Conservation (phyloP, 2,113 vertebrate genomes). For the Dicerorhinus sumatrensis region DNA sequence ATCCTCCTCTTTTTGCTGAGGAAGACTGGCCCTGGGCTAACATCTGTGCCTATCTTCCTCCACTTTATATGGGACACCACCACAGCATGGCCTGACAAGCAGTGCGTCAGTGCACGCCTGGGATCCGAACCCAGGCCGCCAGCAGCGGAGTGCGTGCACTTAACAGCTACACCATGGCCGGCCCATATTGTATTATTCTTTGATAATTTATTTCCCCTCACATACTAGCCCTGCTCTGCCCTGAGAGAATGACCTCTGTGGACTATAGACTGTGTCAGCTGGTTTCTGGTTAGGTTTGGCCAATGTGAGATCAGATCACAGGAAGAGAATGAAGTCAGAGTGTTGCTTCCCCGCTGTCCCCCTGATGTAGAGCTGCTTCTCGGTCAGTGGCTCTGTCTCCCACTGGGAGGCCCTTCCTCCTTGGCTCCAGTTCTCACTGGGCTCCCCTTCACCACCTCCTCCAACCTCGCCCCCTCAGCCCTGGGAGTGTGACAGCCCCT, state of each 20-base stretch:
- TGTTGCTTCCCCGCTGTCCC: neutral
- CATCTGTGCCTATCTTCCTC: too few species aligned
- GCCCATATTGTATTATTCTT: conserved; percentile 37
- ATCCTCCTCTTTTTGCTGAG: too few species aligned
- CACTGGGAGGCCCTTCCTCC: neutral
- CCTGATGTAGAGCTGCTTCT: neutral
- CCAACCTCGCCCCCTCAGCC: neutral
- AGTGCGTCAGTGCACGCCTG: too few species aligned
- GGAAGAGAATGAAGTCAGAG: neutral
- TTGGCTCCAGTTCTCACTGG: neutral
- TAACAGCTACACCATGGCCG: too few species aligned
- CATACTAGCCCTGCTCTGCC: neutral
- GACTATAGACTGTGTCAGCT: neutral
- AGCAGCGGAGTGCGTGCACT: too few species aligned
- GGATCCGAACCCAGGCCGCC: too few species aligned
- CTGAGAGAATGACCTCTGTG: neutral
- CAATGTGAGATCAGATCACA: neutral
- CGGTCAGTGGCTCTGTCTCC: neutral
- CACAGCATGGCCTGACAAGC: too few species aligned
- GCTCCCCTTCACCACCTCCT: neutral
- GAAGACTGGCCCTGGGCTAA: too few species aligned
- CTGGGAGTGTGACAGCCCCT: neutral
- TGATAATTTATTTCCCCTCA: conserved; percentile 37
- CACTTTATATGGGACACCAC: too few species aligned
- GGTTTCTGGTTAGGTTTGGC: neutral